Evolutionary conservation across 2,113 vertebrate species (phyloP).

Genomic region (Anoplopoma fimbria): DNA sequence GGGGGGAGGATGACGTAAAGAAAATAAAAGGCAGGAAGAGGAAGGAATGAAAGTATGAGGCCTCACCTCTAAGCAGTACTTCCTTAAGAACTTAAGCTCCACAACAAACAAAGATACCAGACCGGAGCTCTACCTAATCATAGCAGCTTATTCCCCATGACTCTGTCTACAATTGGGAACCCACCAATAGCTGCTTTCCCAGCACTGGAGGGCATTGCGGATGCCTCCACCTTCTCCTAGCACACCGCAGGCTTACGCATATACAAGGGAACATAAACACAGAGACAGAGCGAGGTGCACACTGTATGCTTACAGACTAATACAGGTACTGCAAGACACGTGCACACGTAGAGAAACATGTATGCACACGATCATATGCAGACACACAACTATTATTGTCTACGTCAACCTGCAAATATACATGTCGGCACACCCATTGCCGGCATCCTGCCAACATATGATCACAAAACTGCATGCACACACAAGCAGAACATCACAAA

Average conservation of each 20-base stretch:
- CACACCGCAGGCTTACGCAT: conserved; percentile 1
- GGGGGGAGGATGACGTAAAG: neutral
- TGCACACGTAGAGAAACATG: neutral
- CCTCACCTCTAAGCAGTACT: conserved; percentile 55
- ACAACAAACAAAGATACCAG: conserved; percentile 66
- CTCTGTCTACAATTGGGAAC: conserved; percentile 65
- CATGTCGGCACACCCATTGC: neutral
- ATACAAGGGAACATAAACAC: conserved; percentile 10
- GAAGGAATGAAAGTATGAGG: conserved; percentile 39
- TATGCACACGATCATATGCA: neutral
- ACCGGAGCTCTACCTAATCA: conserved; percentile 54
- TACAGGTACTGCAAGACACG: neutral
- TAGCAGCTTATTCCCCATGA: conserved; percentile 58
- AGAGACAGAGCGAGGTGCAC: neutral
- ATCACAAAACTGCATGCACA: neutral
- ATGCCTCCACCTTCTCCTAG: conserved; percentile 14
- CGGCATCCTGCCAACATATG: neutral
- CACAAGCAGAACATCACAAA: neutral
- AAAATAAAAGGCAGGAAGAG: neutral
- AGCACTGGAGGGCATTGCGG: conserved; percentile 37
- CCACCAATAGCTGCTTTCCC: conserved; percentile 65
- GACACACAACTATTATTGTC: neutral
- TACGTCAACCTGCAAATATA: conserved; percentile 13
- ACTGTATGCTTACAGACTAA: neutral
- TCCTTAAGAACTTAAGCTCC: conserved; percentile 64